A percentile compares a stretch with the other conserved stretches of the same genome.
phyloP scores from a whole-genome alignment of 1,140 invertebrate genomes.

The Theocolax elegans region DNA sequence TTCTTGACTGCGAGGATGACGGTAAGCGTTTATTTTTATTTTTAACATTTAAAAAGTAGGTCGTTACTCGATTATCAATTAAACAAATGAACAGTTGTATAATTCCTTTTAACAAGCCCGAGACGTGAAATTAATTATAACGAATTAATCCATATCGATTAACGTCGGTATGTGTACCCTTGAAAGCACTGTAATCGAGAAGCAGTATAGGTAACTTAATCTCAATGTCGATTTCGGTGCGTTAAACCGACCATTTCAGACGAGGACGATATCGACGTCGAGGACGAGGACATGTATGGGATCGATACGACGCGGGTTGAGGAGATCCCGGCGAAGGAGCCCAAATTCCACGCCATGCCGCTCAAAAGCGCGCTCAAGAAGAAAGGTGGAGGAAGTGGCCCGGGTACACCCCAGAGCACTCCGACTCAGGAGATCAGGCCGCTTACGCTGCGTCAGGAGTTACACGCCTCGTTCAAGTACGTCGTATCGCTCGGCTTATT shows the following conservation, averaged over 20 bases:
- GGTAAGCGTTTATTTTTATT: conserved; percentile 59
- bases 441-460: conserved; percentile 76
- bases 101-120: too few species aligned
- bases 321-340: conserved; percentile 90
- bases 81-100: too few species aligned
- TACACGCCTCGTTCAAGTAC: conserved; percentile 73
- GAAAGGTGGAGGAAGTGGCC: conserved; percentile 71
- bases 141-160: too few species aligned
- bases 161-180: too few species aligned
- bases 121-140: too few species aligned
- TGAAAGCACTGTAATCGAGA: too few species aligned
- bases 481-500: conserved; percentile 51
- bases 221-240: too few species aligned
- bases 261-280: conserved; percentile 64
- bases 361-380: conserved; percentile 94
- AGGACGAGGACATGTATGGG: conserved; percentile 47
- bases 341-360: conserved; percentile 87
- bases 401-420: conserved; percentile 74
- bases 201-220: too few species aligned
- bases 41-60: too few species aligned
- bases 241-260: too few species aligned
- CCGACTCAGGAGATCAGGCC: conserved; percentile 83
- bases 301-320: conserved; percentile 86
- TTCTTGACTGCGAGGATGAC: conserved; percentile 75
- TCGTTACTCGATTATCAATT: too few species aligned